A percentile compares a stretch with the other conserved stretches of the same genome.
Evolutionary conservation across 2,113 vertebrate genomes (phyloP).

Genomic region (Conger conger): DNA sequence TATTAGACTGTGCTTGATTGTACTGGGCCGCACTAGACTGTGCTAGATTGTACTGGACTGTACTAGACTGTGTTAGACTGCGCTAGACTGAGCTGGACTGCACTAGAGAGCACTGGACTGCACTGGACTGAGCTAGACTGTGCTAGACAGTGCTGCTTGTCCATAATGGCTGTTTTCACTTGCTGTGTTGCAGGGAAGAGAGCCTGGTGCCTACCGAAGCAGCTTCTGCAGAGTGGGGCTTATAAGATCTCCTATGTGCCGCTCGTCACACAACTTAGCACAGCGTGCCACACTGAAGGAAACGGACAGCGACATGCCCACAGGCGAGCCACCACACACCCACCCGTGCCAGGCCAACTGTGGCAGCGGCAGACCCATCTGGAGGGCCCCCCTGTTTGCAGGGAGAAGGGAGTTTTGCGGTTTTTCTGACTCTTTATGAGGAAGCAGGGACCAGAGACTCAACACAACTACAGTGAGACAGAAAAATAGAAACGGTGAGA

Average conservation of each 20-base stretch:
- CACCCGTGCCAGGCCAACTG: not conserved
- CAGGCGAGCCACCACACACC: not conserved
- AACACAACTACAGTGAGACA: not conserved
- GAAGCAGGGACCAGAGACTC: not conserved
- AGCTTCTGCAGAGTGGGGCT: conserved; percentile 19
- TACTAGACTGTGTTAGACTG: not conserved
- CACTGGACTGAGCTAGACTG: too few species aligned
- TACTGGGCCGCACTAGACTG: not conserved
- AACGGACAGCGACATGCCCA: not conserved
- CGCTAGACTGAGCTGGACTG: too few species aligned
- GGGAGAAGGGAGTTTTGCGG: not conserved
- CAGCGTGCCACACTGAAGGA: conserved; percentile 7
- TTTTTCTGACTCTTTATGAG: not conserved
- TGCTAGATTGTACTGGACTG: not conserved
- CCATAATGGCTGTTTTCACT: not conserved
- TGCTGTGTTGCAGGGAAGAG: conserved; percentile 35
- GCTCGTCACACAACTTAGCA: conserved; percentile 21
- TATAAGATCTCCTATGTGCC: conserved; percentile 22
- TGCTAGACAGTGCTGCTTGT: too few species aligned
- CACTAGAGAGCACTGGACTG: not conserved
- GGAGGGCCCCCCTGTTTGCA: not conserved
- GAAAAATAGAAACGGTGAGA: too few species aligned
- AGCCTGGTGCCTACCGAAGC: conserved; percentile 13
- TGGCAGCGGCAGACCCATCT: not conserved
- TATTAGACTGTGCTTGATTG: too few species aligned